These are phyloP conservation scores for Apoda limacodes DNA, from an alignment of 2,888 invertebrate genomes.

Conservation along the genomic window DNA sequence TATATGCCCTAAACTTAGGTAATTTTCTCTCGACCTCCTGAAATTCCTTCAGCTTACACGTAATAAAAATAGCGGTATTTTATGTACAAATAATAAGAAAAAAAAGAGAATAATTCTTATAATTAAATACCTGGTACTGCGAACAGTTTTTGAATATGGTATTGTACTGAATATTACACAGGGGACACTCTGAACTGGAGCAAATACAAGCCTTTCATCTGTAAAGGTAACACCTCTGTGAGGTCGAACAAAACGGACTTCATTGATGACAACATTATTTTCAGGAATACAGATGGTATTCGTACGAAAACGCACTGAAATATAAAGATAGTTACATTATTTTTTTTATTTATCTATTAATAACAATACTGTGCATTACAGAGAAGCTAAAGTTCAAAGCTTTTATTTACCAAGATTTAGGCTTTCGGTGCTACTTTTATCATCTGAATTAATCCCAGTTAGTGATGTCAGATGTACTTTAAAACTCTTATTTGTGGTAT, in stretches of 20 bases:
- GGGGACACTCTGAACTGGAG: slow-evolving; percentile 82
- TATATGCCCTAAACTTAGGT: no score
- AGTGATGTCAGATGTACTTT: slow-evolving; percentile 57
- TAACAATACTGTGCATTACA: no score
- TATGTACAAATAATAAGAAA: no score
- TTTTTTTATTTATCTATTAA: no score
- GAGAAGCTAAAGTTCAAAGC: no score
- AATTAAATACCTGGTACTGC: slow-evolving; percentile 72
- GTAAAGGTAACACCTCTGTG: slow-evolving; percentile 76
- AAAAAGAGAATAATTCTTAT: no score
- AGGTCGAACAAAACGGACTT: slow-evolving; percentile 70
- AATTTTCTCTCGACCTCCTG: no score
- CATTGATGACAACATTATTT: slow-evolving; percentile 64
- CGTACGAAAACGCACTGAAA: slow-evolving; percentile 60
- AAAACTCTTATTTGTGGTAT: slow-evolving; percentile 34
- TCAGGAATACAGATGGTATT: slow-evolving; percentile 67
- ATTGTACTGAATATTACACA: slow-evolving; percentile 89
- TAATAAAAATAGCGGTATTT: no score
- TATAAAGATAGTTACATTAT: no score
- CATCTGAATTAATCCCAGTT: slow-evolving; percentile 70
- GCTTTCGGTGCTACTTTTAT: slow-evolving; percentile 86
- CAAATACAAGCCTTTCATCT: slow-evolving; percentile 86
- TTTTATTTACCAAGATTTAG: slow-evolving; percentile 75
- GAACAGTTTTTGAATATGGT: slow-evolving; percentile 80
- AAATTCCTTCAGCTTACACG: no score